A percentile compares a stretch with the other conserved stretches of the same genome.
Evolutionary conservation across 2,888 invertebrate genomes (phyloP).

Genomic region (Tanypteryx hageni): DNA sequence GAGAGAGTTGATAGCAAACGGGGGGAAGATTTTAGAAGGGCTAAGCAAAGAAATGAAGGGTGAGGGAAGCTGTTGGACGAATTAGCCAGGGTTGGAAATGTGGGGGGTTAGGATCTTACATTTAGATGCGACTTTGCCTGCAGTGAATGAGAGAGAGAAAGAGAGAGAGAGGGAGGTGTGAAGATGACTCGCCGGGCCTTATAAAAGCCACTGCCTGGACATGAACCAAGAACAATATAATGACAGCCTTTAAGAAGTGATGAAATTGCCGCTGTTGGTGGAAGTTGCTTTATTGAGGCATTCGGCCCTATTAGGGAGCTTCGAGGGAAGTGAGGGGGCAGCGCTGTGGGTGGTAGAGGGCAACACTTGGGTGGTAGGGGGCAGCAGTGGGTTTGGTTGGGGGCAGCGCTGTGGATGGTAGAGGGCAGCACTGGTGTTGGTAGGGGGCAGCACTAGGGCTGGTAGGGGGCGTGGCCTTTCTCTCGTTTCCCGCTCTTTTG

Average conservation of each 20-base stretch:
- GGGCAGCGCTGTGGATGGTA: neutral
- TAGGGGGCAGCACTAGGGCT: neutral
- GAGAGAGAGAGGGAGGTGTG: too few species aligned
- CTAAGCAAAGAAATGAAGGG: neutral
- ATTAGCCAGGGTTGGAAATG: too few species aligned
- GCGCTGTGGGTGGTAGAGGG: neutral
- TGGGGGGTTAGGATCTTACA: neutral
- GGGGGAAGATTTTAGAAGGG: neutral
- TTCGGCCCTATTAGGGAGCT: slow-evolving; percentile 5
- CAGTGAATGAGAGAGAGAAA: neutral
- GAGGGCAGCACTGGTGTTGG: neutral
- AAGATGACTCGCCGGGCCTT: neutral
- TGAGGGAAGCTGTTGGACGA: neutral
- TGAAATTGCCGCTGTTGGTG: slow-evolving; percentile 55
- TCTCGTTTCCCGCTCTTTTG: too few species aligned
- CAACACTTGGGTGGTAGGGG: neutral
- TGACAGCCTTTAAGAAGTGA: slow-evolving; percentile 19
- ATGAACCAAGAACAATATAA: slow-evolving; percentile 59
- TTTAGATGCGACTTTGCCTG: slow-evolving; percentile 17
- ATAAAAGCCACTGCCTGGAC: slow-evolving; percentile 52
- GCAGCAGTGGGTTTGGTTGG: neutral
- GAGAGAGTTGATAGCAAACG: neutral
- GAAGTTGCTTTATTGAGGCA: slow-evolving; percentile 56
- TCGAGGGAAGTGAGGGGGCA: neutral
- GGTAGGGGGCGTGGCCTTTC: neutral